Conservation (phyloP, 2,888 invertebrate genomes). For the Antitype chi region DNA sequence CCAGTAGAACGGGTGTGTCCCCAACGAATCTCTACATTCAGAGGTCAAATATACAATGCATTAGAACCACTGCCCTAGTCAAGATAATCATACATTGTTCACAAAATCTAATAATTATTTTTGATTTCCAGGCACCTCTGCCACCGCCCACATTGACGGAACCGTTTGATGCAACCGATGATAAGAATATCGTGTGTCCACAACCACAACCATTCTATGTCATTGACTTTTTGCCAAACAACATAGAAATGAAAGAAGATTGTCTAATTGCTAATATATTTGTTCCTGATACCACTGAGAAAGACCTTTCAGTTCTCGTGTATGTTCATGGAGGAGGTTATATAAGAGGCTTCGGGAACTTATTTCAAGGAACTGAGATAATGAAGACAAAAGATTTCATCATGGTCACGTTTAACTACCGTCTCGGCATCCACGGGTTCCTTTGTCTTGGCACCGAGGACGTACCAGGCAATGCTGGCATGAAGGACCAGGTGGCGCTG, state of each 20-base stretch:
- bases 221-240: neutral
- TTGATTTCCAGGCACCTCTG: conserved; percentile 58
- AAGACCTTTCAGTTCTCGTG: conserved; percentile 71
- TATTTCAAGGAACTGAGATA: conserved; percentile 14
- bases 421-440: too few relatives aligned
- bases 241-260: conserved; percentile 70
- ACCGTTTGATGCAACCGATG: conserved; percentile 68
- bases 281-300: conserved; percentile 75
- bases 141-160: conserved; percentile 64
- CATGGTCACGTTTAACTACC: neutral
- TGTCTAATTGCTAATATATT: conserved; percentile 82
- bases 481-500: conserved; percentile 1
- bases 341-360: conserved; percentile 53
- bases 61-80: neutral
- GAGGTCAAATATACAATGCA: too few relatives aligned
- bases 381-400: conserved; percentile 65
- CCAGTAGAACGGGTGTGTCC: too few relatives aligned
- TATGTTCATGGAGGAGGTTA: conserved; percentile 75
- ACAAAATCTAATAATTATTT: too few relatives aligned
- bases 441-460: too few relatives aligned
- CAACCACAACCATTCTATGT: conserved; percentile 49
- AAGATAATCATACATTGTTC: neutral
- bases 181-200: conserved; percentile 71
- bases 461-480: too few relatives aligned
- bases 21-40: too few relatives aligned